Percentiles rank a stretch among this genome's conserved stretches.
Evolutionary conservation across 2,113 vertebrate genomes (phyloP).

Genomic region (Sinosuthora webbiana): DNA sequence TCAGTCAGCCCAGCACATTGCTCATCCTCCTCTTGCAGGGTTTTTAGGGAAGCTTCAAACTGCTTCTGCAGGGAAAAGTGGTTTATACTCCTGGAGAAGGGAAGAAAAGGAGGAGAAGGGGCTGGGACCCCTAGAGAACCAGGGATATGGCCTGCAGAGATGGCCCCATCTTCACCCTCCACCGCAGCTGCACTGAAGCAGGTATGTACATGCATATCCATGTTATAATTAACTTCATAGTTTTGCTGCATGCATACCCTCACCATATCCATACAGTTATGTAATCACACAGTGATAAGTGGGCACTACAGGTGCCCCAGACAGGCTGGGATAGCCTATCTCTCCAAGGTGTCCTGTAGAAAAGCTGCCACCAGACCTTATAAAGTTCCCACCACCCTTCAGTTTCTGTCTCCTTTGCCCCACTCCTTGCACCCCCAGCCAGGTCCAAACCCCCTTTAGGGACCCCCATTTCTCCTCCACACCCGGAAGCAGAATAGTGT

Average conservation of each 20-base stretch:
- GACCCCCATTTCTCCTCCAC: fast-evolving
- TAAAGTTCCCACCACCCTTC: too few relatives aligned
- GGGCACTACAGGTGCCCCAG: not conserved
- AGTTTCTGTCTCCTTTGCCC: not conserved
- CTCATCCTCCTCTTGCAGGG: not conserved
- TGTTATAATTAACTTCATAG: too few relatives aligned
- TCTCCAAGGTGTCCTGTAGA: not conserved
- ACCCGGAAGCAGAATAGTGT: fast-evolving
- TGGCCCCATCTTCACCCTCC: not conserved
- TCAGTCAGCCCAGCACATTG: fast-evolving
- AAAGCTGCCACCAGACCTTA: not conserved
- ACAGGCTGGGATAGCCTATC: not conserved
- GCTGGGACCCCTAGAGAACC: not conserved
- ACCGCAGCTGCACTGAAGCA: not conserved
- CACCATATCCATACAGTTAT: fast-evolving
- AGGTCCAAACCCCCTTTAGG: too few relatives aligned
- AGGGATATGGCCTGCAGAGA: fast-evolving
- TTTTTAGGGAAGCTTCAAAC: not conserved
- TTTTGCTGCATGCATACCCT: too few relatives aligned
- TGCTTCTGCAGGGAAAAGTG: not conserved
- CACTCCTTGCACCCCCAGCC: fast-evolving
- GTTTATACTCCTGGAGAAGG: not conserved
- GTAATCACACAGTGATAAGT: fast-evolving
- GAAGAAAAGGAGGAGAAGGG: not conserved
- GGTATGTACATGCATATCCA: fast-evolving